Percentiles rank a stretch among this genome's conserved stretches.
Conservation (phyloP, 2,113 vertebrate genomes). For the Chloropsis cyanopogon region DNA sequence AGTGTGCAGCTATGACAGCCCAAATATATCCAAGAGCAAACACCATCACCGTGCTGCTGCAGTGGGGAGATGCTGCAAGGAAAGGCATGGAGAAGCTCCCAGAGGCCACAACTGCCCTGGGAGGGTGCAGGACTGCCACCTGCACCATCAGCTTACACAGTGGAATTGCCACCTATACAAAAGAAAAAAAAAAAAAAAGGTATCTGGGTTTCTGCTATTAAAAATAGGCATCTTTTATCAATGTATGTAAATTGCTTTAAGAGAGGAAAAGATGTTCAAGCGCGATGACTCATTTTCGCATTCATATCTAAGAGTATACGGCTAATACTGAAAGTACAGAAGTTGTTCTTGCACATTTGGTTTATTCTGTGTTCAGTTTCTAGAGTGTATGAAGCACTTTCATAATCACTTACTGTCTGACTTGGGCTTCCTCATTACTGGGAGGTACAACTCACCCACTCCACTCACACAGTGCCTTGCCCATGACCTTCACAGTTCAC, state of each 20-base stretch:
- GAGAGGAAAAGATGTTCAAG: constrained; percentile 17
- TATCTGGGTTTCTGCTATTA: background rate
- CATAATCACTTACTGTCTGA: constrained; percentile 22
- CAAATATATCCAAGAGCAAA: background rate
- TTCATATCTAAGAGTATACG: constrained; percentile 19
- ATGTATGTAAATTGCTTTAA: constrained; percentile 21
- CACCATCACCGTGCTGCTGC: background rate
- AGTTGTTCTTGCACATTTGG: background rate
- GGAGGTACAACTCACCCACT: background rate
- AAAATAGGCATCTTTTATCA: constrained; percentile 42
- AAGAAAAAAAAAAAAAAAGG: background rate
- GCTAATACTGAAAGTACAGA: background rate
- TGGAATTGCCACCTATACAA: background rate
- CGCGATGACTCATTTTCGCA: constrained; percentile 16
- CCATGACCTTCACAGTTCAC: background rate
- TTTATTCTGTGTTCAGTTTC: background rate
- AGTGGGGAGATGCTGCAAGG: background rate
- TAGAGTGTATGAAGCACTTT: background rate
- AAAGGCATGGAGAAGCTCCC: background rate
- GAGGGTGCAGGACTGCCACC: background rate
- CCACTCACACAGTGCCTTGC: background rate
- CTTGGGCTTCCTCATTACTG: constrained; percentile 3
- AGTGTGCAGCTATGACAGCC: background rate
- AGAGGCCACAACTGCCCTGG: too few species aligned
- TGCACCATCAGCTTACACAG: background rate